Conservation (phyloP, 2,113 vertebrate species). For the Sterna hirundo region DNA sequence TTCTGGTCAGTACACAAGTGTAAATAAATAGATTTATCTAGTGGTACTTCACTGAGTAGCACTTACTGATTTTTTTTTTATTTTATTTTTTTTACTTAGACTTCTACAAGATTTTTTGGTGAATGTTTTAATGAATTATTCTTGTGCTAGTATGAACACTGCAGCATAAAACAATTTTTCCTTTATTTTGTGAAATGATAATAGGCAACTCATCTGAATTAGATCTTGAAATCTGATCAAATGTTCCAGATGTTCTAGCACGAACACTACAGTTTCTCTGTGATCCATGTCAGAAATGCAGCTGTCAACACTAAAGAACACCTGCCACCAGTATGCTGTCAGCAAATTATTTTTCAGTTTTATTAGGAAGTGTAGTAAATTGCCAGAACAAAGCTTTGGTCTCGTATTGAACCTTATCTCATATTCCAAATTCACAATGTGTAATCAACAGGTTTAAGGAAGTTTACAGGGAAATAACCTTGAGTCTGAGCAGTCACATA, state of each 20-base stretch:
- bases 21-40: neutral
- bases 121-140: neutral
- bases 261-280: conserved; percentile 53
- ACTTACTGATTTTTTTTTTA: neutral
- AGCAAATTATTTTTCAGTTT: conserved; percentile 67
- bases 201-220: conserved; percentile 17
- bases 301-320: conserved; percentile 72
- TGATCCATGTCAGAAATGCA: conserved; percentile 74
- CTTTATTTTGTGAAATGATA: conserved; percentile 32
- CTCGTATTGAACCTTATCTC: neutral
- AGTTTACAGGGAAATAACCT: neutral
- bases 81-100: neutral
- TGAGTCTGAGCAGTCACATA: neutral
- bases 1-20: neutral
- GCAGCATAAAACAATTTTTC: neutral
- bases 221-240: conserved; percentile 70
- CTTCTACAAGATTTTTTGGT: neutral
- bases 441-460: neutral
- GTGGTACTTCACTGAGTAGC: neutral
- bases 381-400: conserved; percentile 11
- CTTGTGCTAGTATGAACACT: neutral
- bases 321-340: conserved; percentile 65
- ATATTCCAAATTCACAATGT: neutral
- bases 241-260: conserved; percentile 72
- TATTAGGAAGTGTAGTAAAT: conserved; percentile 55